phyloP scores from a whole-genome alignment of 2,797 vertebrate genomes.

The Bovichtus variegatus region DNA sequence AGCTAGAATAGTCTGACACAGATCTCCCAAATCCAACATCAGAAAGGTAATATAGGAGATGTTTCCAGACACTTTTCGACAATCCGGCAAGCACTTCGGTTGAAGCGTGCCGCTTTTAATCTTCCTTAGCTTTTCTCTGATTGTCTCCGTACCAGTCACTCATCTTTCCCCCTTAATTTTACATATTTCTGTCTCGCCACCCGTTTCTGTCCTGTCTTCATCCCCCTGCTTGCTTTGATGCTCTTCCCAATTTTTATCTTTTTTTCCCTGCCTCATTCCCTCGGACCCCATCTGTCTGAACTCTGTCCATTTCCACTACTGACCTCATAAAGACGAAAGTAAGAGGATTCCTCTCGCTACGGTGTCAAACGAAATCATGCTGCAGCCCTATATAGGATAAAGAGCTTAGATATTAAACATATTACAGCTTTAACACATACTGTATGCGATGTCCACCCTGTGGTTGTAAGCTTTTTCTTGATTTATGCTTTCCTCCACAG shows the following conservation, averaged over 20 bases:
- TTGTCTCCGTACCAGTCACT: slow-evolving; percentile 39
- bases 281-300: slow-evolving; percentile 75
- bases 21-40: not conserved
- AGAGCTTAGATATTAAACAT: slow-evolving; percentile 83
- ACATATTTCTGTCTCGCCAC: slow-evolving; percentile 47
- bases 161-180: slow-evolving; percentile 50
- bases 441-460: slow-evolving; percentile 62
- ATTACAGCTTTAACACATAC: slow-evolving; percentile 52
- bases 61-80: slow-evolving; percentile 12
- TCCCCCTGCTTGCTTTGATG: slow-evolving; percentile 42
- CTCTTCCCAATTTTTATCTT: slow-evolving; percentile 49
- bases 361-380: slow-evolving; percentile 78
- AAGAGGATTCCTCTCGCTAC: slow-evolving; percentile 81
- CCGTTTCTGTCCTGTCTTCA: slow-evolving; percentile 32
- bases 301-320: slow-evolving; percentile 76
- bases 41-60: not conserved
- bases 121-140: slow-evolving; percentile 43
- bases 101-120: slow-evolving; percentile 49
- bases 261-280: slow-evolving; percentile 59
- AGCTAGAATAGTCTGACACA: slow-evolving; percentile 5
- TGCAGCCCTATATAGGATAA: slow-evolving; percentile 76
- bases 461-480: slow-evolving; percentile 57
- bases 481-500: slow-evolving; percentile 57
- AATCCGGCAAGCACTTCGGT: slow-evolving; percentile 12
- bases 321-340: slow-evolving; percentile 81